Evolutionary conservation across 2,888 invertebrate genomes (phyloP), one percentile per base, ranked within the genome.

Genomic region (Dolichopus griseipennis): DNA sequence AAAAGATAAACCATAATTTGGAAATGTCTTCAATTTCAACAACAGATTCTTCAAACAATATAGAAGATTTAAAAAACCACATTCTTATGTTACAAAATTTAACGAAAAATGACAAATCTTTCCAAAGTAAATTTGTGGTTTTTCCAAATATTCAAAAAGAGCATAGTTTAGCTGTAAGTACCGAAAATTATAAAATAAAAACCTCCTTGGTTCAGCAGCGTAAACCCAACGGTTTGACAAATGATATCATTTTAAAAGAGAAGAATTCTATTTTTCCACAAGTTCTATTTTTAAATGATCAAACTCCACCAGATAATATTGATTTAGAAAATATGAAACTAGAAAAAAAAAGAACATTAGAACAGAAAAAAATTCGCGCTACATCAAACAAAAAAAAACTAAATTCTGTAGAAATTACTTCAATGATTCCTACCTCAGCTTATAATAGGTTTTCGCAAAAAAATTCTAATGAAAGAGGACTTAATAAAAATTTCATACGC

Each of bases 71-170:
- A 1, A 81, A 81, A 68, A 79, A 80, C 69, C 81, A 81, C 62
- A 79, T 81, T 65, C 74, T 81, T 20, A 81, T 80, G 71, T 71
- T 81, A 66, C 81, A 81, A 69, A 81, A 81, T 70, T 76, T 80
- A 69, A 81, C 81, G 9, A 81, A 81, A 71, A 79, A 78, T 52
- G 79, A 81, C 70, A 79, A 76, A 67, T 79, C 76, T 68, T 81
- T 81, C 67, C 80, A 81, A 70, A 81, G 80, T 5, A 81, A 81
- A 72, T 81, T 81, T 71, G 81, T 81, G 18, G 81, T 81, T 1
- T 81, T 81, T 66, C 81, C 81, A 9, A 81, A 79, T 69, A 71
- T 81, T 27, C 79, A 80, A 67, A 78, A 78, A 65, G 78, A 79
- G 18, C 75, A 76, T 43, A 69, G 71, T 15, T 66, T 68, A 6